Evolutionary conservation across 2,888 invertebrate species (phyloP).

Genomic region (Tineola bisselliella): DNA sequence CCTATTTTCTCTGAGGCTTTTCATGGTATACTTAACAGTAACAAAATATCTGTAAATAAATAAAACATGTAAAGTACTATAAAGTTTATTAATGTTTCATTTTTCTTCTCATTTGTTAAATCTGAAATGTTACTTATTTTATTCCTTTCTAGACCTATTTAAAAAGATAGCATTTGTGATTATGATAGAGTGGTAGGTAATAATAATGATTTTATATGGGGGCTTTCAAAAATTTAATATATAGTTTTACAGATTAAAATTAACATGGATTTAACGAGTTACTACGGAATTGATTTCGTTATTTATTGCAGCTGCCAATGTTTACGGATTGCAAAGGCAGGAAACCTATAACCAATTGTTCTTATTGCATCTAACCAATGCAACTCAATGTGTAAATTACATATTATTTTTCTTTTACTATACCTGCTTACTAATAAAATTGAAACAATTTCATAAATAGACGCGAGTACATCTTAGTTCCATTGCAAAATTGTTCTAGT

Average conservation of each 20-base stretch:
- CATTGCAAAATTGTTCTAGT: background rate
- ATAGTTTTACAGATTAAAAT: too few relatives aligned
- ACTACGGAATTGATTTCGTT: conserved; percentile 12
- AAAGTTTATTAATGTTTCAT: too few relatives aligned
- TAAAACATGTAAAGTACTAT: too few relatives aligned
- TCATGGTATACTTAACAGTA: too few relatives aligned
- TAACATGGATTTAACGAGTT: conserved; percentile 13
- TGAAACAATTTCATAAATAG: background rate
- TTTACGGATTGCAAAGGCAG: conserved; percentile 1
- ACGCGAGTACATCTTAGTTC: background rate
- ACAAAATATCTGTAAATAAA: too few relatives aligned
- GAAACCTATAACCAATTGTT: background rate
- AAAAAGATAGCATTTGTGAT: too few relatives aligned
- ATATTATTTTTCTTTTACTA: background rate
- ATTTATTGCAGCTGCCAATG: conserved; percentile 11
- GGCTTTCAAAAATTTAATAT: conserved; percentile 4
- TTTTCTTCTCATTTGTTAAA: too few relatives aligned
- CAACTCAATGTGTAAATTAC: background rate
- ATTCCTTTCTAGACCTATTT: too few relatives aligned
- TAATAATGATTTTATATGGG: conserved; percentile 5
- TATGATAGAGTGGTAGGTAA: too few relatives aligned
- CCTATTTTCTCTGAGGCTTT: too few relatives aligned
- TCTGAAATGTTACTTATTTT: too few relatives aligned
- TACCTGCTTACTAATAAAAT: too few relatives aligned
- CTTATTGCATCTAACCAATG: background rate